Percentiles rank a stretch among this genome's conserved stretches.
These are phyloP conservation scores for Chaetodon trifasciatus DNA, from an alignment of 2,797 vertebrate species.

Conservation along the genomic window DNA sequence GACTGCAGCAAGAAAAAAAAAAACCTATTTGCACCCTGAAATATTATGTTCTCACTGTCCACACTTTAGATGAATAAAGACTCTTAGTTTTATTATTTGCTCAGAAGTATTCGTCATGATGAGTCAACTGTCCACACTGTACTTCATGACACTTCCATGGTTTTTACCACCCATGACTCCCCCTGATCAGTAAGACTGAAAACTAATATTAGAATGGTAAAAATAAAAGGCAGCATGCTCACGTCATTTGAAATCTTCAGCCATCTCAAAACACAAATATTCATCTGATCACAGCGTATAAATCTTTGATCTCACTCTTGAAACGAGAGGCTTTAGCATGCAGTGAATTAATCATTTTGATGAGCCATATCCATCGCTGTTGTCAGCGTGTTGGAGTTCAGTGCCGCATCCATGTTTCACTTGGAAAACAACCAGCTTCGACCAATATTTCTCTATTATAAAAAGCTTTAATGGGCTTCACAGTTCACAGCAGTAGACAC, in stretches of 20 bases:
- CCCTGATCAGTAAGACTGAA: not conserved
- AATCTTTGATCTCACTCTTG: not conserved
- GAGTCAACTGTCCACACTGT: not conserved
- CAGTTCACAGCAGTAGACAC: not conserved
- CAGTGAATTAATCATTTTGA: constrained; percentile 2
- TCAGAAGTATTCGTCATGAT: not conserved
- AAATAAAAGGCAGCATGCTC: not conserved
- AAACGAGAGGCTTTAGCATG: not conserved
- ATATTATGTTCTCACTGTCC: constrained; percentile 11
- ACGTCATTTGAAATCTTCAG: constrained; percentile 12
- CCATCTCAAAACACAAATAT: constrained; percentile 5
- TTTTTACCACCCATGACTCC: constrained; percentile 33
- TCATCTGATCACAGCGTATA: constrained; percentile 1
- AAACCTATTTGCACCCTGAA: constrained; percentile 5
- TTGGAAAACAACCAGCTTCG: constrained; percentile 12
- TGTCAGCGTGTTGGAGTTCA: not conserved
- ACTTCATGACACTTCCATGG: not conserved
- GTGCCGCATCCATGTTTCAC: constrained; percentile 2
- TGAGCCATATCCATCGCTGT: not conserved
- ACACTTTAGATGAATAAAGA: not conserved
- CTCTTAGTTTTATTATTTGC: not conserved
- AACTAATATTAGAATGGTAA: not conserved
- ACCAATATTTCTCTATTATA: constrained; percentile 1
- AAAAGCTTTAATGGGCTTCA: not conserved
- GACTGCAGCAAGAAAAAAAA: not conserved